A percentile compares a stretch with the other conserved stretches of the same genome.
phyloP scores from a whole-genome alignment of 2,113 vertebrate species.

The Archocentrus centrarchus region DNA sequence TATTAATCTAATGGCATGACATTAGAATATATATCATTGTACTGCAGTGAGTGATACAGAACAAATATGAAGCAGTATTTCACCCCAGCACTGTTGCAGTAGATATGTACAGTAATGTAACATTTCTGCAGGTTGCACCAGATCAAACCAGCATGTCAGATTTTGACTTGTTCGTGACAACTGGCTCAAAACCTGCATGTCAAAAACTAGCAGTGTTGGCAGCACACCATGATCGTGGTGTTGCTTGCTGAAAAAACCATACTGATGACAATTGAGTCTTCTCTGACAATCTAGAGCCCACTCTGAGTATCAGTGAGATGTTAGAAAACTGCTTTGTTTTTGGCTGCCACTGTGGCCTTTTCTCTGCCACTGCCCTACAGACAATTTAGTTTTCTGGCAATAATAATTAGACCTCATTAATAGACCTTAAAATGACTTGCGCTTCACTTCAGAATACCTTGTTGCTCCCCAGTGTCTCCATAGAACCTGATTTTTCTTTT shows the following conservation, averaged over 20 bases:
- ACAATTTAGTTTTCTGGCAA: constrained; percentile 21
- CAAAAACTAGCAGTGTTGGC: neutral
- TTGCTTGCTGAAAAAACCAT: neutral
- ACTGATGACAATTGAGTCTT: neutral
- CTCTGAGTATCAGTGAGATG: neutral
- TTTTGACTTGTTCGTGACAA: neutral
- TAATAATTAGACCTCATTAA: constrained; percentile 51
- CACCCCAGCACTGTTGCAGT: neutral
- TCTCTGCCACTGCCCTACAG: constrained; percentile 1
- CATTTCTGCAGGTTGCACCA: constrained; percentile 15
- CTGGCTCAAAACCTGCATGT: constrained; percentile 1
- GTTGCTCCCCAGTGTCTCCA: constrained; percentile 9
- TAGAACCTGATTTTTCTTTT: constrained; percentile 17
- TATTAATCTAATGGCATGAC: neutral
- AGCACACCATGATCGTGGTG: neutral
- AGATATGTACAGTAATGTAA: constrained; percentile 5
- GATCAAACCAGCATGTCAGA: neutral
- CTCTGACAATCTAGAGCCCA: neutral
- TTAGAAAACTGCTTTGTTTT: neutral
- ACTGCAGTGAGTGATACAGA: neutral
- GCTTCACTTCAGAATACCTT: constrained; percentile 40
- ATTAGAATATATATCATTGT: neutral
- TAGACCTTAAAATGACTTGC: constrained; percentile 46
- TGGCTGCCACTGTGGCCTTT: constrained; percentile 2
- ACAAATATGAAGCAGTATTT: neutral